Base-by-base conservation (phyloP, 2,113 vertebrate species). In the Rutilus rutilus region DNA sequence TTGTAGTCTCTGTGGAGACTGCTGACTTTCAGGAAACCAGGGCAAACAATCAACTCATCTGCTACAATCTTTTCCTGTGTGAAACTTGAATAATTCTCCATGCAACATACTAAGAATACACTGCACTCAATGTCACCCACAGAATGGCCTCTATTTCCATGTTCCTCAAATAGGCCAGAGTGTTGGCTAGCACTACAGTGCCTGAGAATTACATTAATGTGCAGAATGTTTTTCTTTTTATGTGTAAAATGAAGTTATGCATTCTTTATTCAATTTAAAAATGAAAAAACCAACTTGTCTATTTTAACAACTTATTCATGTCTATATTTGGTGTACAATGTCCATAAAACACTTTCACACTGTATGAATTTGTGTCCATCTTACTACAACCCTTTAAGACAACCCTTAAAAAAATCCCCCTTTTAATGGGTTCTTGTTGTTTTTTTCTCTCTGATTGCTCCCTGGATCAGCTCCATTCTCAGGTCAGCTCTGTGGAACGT, bases 391-490 rank as follows among this genome's bases (percentile, higher is more conserved):
- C 50, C 45, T 57, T 89, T 94, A 93, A 94, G 92, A 42, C 1
- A 39, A 9, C 39, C 39, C 39, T 42, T 91, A 94, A 94, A 92
- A 57, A 94, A 90, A 90, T 85, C 82, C 64, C 59, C 52, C 83
- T 86, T 88, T 84, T 84, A 82, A 88, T 50, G 86, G 69, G 82
- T 90, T 86, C 76, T 84, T 90, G 89, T 90, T 93, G 91, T 94
- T 93, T 90, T 90, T 93, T 92, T 90, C 90, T 88, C 87, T 89
- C 90, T 94, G 92, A 93, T 94, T 95, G 92, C 92, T 91, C 90
- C 83, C 89, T 94, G 94, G 94, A 93, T 85, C 15, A 4, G 86
- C 62, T 94, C 94, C 94, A 94, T 89, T 57, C 67, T 33, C 84
- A 85, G 84, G 65, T 87, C 81, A 84, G 71, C 4, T 17, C 62